Evolutionary conservation across 2,113 vertebrate species (phyloP).

Genomic region (Lepidothrix coronata): DNA sequence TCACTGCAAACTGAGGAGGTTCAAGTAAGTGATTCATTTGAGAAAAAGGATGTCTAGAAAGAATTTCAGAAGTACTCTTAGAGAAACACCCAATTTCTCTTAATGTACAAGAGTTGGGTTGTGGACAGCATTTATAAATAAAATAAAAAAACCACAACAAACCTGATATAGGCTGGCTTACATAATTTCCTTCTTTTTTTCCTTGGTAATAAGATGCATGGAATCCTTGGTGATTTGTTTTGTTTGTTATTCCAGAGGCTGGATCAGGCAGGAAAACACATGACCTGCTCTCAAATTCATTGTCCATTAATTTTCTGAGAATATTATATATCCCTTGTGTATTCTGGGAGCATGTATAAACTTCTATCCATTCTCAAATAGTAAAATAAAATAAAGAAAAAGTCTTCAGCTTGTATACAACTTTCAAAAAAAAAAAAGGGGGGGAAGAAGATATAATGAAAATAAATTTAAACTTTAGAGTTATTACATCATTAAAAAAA

Average conservation of each 20-base stretch:
- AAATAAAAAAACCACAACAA: not conserved
- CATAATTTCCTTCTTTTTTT: not conserved
- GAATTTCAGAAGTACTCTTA: not conserved
- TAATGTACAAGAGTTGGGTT: not conserved
- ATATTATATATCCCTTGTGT: not conserved
- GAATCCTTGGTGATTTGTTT: not conserved
- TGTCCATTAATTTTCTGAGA: not conserved
- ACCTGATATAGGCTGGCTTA: not conserved
- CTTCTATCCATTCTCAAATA: not conserved
- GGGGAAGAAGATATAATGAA: not conserved
- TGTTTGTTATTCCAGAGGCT: not conserved
- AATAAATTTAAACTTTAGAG: not conserved
- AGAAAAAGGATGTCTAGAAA: not conserved
- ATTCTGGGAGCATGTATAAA: not conserved
- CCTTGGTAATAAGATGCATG: not conserved
- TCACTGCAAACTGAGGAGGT: not conserved
- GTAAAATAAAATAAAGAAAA: not conserved
- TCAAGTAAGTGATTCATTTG: not conserved
- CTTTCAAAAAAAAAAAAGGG: not conserved
- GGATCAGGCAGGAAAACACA: not conserved
- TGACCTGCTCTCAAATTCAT: not conserved
- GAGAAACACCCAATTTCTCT: not conserved
- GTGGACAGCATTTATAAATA: not conserved
- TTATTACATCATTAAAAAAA: not conserved
- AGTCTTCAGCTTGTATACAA: not conserved